These are phyloP conservation scores for Amphiura filiformis DNA, from an alignment of 35 echinoderm and acorn worm genomes.

Conservation along the genomic window DNA sequence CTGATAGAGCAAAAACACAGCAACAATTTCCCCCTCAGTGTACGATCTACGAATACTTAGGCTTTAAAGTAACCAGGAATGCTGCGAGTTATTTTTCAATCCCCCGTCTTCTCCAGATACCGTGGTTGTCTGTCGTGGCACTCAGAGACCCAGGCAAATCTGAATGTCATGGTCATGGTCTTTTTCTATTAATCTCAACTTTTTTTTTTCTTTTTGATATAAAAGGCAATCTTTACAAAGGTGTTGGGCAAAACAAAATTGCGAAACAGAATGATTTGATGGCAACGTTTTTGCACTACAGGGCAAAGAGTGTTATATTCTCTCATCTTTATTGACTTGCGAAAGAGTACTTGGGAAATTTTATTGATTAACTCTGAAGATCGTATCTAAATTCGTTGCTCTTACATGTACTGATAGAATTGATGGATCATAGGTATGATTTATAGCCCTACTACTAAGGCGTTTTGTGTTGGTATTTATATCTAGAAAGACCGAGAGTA, in stretches of 20 bases:
- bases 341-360: too few species aligned
- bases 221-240: neutral
- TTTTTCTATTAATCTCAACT: neutral
- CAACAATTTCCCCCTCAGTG: neutral
- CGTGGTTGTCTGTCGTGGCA: neutral
- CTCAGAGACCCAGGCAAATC: neutral
- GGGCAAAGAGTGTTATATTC: too few species aligned
- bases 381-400: too few species aligned
- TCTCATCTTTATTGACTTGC: too few species aligned
- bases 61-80: neutral
- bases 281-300: too few species aligned
- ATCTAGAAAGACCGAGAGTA: too few species aligned
- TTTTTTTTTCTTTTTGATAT: neutral
- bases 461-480: too few species aligned
- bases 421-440: too few species aligned
- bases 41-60: neutral
- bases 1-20: conserved; percentile 1
- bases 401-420: too few species aligned
- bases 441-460: too few species aligned
- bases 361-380: too few species aligned
- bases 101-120: neutral
- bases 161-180: neutral
- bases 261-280: too few species aligned
- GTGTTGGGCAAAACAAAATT: neutral
- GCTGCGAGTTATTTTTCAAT: conserved; percentile 1